Evolutionary conservation across 1,140 invertebrate genomes (phyloP), one percentile per base, ranked within the genome.

Genomic region (Sitobion miscanthi): DNA sequence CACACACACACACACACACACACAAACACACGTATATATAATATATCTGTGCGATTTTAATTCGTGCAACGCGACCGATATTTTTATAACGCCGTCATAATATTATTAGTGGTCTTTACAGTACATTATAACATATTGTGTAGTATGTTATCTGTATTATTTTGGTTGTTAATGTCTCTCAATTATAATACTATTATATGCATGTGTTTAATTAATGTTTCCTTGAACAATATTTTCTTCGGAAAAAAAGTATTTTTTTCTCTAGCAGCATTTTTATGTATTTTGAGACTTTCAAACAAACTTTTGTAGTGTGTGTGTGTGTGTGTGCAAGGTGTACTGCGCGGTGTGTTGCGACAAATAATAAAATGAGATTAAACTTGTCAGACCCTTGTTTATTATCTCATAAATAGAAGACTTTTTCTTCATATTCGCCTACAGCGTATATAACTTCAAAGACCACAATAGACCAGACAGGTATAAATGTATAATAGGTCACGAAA

Each of bases 291-390:
- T 69, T 35, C 69, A 82, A 91, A 91, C 30, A 91, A 91, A 91
- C 23, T 91, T 90, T 91, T 91, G 3, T 23, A 8, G 49, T 9
- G 49, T 23, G 17, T 54, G 20, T 54, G 30, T 21, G 47, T 35
- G 25, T 8, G 38, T 45, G 83, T 42, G 17, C 35, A 83, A 38
- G 82, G 14, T 38, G 17, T 83, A 21, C 82, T 42, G 42, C 82
- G 35, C 83, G 42, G 42, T 52, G n/a, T 49, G n/a, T 83, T 25
- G 35, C 49, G 14, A 38, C 91, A 85, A 93, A 93, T 86, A 93
- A 93, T 93, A 93, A 93, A 93, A 93, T 54, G 35, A 93, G 91
- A 93, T 93, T 93, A 93, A 57, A 35, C 47, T 93, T 86, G 91
- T 93, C 91, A 57, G 45, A 93, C 91, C 82, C 77, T 85, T 93